phyloP scores from a whole-genome alignment of 2,888 invertebrate species.

The Ochropleura leucogaster region DNA sequence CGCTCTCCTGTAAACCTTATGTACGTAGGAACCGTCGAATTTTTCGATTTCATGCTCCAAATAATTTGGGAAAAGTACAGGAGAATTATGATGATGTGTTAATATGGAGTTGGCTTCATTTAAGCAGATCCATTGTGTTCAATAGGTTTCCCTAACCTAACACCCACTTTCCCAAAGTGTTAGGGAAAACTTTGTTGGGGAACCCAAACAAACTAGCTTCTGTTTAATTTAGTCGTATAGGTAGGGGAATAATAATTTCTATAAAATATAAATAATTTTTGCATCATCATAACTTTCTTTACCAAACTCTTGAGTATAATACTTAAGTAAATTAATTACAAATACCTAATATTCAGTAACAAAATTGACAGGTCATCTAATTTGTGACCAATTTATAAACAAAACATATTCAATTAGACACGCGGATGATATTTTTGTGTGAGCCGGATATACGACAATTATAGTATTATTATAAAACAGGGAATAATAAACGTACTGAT shows the following conservation, averaged over 20 bases:
- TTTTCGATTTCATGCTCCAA: too few relatives aligned
- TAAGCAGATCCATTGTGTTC: too few relatives aligned
- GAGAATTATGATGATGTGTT: neutral
- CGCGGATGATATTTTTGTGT: constrained; percentile 8
- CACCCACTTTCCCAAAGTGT: neutral
- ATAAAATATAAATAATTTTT: neutral
- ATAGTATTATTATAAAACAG: constrained; percentile 5
- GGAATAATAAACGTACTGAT: constrained; percentile 20
- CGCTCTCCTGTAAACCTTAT: too few relatives aligned
- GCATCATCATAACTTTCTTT: neutral
- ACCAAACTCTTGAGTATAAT: neutral
- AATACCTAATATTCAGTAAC: neutral
- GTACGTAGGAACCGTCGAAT: too few relatives aligned
- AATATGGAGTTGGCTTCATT: neutral
- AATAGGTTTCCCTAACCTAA: neutral
- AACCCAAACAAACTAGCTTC: neutral
- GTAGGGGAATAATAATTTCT: neutral
- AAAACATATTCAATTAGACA: neutral
- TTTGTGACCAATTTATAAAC: neutral
- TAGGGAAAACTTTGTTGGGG: neutral
- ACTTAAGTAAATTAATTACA: neutral
- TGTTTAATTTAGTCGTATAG: neutral
- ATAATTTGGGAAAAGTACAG: too few relatives aligned
- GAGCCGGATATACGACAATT: constrained; percentile 39
- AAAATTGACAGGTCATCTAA: neutral